phyloP scores from a whole-genome alignment of 2,113 vertebrate genomes.

The Tamias sibiricus region DNA sequence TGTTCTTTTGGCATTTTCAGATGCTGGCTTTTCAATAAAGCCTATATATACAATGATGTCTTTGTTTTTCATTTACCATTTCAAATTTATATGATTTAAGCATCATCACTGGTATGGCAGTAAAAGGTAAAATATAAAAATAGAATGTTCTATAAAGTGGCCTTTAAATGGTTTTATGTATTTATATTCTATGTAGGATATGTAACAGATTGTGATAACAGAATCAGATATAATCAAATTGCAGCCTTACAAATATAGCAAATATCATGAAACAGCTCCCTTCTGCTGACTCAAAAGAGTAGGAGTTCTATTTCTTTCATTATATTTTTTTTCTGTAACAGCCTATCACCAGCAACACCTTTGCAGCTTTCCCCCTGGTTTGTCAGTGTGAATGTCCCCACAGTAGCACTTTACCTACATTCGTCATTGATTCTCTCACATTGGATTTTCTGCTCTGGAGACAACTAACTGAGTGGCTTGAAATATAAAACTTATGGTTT shows the following conservation, averaged over 20 bases:
- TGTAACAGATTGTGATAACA: conserved; percentile 75
- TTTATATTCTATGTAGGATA: conserved; percentile 66
- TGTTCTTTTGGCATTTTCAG: conserved; percentile 72
- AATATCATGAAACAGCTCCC: conserved; percentile 60
- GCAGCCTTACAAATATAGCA: conserved; percentile 70
- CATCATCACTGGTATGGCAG: conserved; percentile 66
- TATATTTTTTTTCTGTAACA: conserved; percentile 2
- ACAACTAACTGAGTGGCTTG: conserved; percentile 76
- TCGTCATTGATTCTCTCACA: conserved; percentile 62
- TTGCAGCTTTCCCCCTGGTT: background rate
- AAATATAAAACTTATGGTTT: conserved; percentile 79
- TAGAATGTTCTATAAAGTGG: conserved; percentile 75
- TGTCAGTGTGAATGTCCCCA: background rate
- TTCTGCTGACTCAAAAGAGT: conserved; percentile 61
- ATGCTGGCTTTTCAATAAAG: conserved; percentile 78
- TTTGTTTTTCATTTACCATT: conserved; percentile 75
- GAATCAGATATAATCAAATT: conserved; percentile 82
- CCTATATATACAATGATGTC: conserved; percentile 53
- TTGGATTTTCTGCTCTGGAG: conserved; percentile 70
- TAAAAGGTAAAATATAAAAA: conserved; percentile 82
- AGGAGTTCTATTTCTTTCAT: background rate
- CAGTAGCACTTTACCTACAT: conserved; percentile 65
- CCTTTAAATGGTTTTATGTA: conserved; percentile 75
- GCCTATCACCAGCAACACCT: conserved; percentile 53
- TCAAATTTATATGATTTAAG: conserved; percentile 81